Base-by-base conservation (phyloP, 64 coral and sea anemone species). In the Astreopora myriophthalma region DNA sequence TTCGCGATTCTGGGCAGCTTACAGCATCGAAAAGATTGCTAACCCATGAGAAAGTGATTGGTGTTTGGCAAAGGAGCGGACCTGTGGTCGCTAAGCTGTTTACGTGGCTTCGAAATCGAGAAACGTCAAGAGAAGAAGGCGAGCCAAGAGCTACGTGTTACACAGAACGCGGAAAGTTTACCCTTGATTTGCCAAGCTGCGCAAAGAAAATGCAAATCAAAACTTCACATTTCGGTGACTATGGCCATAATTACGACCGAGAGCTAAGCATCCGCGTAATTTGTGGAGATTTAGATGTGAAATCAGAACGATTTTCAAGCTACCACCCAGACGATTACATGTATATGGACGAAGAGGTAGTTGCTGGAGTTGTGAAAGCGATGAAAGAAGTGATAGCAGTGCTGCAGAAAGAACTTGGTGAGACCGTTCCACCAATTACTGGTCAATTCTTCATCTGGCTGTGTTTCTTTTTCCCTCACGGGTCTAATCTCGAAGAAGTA, bases 381-480 rank as follows among this genome's bases (percentile, higher is more conserved):
- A 85, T 95, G 60, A 75, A 91, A 76, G 88, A 63, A 64, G 88
- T 85, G 33, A 91, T 74, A 16, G 81, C 86, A 19, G 60, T 95
- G 13, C 88, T 95, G 10, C 71, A 78, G 63, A 79, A 95, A 40
- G 93, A 95, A 70, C 61, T 95, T 25, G 88, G 93, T 14, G 91
- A 93, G 16, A 93, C 84, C 12, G 40, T 72, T 7, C 19, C 75
- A 7, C 82, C 74, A n/a, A 75, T 95, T 19, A 34, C 79, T 40
- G 79, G 66, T 51, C 82, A 66, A 22, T 94, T 94, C 71, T 89
- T 94, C 39, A 64, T 94, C 25, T 94, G 93, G 93, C 30, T 94
- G 8, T 89, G 87, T 81, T 90, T 67, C 40, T 90, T 85, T 27
- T 94, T 94, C 35, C 87, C 93, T 31, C 4, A 26, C 1, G 48